phyloP scores from a whole-genome alignment of 1,140 invertebrate genomes.

The Drosophila subobscura region DNA sequence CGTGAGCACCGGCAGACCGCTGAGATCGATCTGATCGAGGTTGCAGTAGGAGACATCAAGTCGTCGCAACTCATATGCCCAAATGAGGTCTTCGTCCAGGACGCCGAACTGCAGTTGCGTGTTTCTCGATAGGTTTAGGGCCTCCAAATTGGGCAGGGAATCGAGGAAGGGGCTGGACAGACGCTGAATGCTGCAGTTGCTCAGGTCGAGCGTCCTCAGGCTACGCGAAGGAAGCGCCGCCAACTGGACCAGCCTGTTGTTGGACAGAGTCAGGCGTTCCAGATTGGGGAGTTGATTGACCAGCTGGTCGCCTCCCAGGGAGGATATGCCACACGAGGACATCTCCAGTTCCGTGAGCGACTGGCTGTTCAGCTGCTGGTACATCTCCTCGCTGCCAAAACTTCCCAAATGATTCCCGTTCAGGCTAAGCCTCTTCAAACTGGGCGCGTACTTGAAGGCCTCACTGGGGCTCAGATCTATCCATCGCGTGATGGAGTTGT shows the following conservation, averaged over 20 bases:
- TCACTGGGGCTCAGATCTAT: constrained; percentile 84
- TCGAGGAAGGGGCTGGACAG: constrained; percentile 84
- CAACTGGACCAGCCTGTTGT: constrained; percentile 84
- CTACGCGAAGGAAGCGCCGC: constrained; percentile 84
- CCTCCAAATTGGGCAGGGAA: constrained; percentile 84
- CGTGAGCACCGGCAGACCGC: constrained; percentile 86
- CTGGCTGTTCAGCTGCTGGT: constrained; percentile 81
- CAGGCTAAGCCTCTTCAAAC: constrained; percentile 84
- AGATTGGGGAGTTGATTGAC: constrained; percentile 85
- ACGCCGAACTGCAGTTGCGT: constrained; percentile 84
- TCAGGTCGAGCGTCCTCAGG: constrained; percentile 85
- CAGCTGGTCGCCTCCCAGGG: constrained; percentile 84
- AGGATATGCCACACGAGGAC: constrained; percentile 84
- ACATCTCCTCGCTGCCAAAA: constrained; percentile 83
- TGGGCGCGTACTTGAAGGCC: constrained; percentile 82
- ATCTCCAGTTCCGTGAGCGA: constrained; percentile 84
- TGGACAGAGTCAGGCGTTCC: constrained; percentile 84
- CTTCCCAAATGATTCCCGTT: constrained; percentile 84
- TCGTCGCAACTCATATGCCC: constrained; percentile 85
- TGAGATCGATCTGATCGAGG: constrained; percentile 86
- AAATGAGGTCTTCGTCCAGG: constrained; percentile 76
- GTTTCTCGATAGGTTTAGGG: constrained; percentile 85
- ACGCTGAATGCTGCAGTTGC: constrained; percentile 84
- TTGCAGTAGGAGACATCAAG: constrained; percentile 88
- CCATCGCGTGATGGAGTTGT: constrained; percentile 85